phyloP scores from a whole-genome alignment of 2,888 invertebrate species.

The Caenorhabditis sp. region DNA sequence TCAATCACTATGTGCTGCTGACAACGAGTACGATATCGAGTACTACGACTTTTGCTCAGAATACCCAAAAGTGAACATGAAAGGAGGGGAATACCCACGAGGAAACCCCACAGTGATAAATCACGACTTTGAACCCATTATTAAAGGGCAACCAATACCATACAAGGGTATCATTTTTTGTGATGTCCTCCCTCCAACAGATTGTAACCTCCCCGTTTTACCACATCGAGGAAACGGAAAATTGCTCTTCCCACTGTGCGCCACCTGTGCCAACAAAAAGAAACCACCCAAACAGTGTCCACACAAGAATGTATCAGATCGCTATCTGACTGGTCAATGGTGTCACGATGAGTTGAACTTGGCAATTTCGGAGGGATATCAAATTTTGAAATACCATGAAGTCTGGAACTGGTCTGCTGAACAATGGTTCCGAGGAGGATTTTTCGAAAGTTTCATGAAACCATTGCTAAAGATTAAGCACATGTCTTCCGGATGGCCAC shows the following conservation, averaged over 20 bases:
- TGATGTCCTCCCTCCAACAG: background rate
- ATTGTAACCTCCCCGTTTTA: background rate
- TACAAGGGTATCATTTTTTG: background rate
- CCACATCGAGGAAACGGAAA: too few species aligned
- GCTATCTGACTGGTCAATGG: background rate
- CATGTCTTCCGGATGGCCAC: conserved; percentile 20
- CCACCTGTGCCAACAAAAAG: too few species aligned
- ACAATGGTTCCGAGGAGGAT: conserved; percentile 28
- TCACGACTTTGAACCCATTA: background rate
- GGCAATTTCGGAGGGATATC: conserved; percentile 11
- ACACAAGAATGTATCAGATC: too few species aligned
- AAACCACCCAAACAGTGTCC: too few species aligned
- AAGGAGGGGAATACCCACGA: too few species aligned
- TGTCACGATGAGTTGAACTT: background rate
- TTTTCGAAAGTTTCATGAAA: conserved; percentile 11
- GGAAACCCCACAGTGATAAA: background rate
- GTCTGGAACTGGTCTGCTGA: conserved; percentile 18
- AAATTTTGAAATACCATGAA: conserved; percentile 21
- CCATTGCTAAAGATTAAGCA: conserved; percentile 26
- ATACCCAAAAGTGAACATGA: too few species aligned
- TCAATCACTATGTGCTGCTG: background rate
- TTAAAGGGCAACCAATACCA: background rate
- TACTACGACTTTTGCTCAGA: too few species aligned
- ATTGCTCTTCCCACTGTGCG: too few species aligned
- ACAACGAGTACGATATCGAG: background rate